Percentiles rank a stretch among this genome's conserved stretches.
Evolutionary conservation across 2,888 invertebrate species (phyloP).

Genomic region (Tuta absoluta): DNA sequence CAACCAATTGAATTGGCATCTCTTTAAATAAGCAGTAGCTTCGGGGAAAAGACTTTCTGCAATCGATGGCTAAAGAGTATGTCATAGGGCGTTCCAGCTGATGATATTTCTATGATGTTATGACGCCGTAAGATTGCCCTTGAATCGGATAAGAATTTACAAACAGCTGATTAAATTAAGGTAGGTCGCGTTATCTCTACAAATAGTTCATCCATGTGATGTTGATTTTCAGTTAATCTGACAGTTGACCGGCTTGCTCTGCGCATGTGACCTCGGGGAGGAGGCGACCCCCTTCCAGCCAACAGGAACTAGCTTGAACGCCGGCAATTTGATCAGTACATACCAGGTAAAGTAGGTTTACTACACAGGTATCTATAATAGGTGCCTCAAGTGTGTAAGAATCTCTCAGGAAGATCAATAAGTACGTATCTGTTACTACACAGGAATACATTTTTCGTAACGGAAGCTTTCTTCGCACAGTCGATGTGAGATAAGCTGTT

Average conservation of each 20-base stretch:
- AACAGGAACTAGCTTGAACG: slow-evolving; percentile 43
- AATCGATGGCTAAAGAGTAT: no score
- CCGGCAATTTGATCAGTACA: background rate
- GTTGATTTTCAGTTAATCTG: slow-evolving; percentile 35
- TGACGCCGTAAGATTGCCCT: no score
- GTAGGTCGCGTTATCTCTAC: background rate
- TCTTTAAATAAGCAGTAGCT: no score
- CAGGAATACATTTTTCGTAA: no score
- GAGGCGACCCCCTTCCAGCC: slow-evolving; percentile 44
- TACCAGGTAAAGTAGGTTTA: background rate
- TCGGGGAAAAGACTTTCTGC: no score
- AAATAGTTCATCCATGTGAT: background rate
- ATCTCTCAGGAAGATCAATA: background rate
- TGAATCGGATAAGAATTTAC: background rate
- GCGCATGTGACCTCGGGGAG: slow-evolving; percentile 62
- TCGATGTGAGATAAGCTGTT: no score
- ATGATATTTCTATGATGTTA: no score
- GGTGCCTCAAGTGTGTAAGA: background rate
- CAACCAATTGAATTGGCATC: no score
- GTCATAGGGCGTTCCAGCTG: no score
- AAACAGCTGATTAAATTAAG: background rate
- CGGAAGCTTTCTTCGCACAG: no score
- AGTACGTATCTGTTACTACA: no score
- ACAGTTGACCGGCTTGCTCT: slow-evolving; percentile 53
- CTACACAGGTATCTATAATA: background rate